Conservation (phyloP, 2,797 vertebrate species). For the Platalea minor region DNA sequence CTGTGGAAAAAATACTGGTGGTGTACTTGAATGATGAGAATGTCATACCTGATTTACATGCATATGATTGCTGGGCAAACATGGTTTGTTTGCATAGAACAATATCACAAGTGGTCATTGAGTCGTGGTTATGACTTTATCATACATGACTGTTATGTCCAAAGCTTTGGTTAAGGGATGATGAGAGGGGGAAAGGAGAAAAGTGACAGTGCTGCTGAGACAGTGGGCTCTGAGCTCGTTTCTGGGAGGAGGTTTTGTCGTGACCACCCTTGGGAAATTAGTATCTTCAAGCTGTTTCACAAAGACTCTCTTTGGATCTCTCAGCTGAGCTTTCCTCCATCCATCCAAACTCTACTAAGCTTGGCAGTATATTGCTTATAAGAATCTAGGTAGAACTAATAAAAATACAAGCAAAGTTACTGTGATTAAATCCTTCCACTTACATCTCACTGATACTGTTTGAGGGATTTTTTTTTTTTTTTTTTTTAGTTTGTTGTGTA, state of each 20-base stretch:
- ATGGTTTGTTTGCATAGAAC: background rate
- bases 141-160: background rate
- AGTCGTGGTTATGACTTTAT: background rate
- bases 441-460: background rate
- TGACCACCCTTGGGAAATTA: background rate
- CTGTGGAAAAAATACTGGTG: background rate
- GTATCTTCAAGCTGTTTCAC: background rate
- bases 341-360: background rate
- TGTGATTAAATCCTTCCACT: background rate
- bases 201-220: background rate
- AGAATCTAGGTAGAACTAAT: background rate
- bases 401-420: background rate
- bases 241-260: background rate
- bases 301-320: background rate
- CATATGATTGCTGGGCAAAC: fast-evolving
- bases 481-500: background rate
- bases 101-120: background rate
- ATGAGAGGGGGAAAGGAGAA: background rate
- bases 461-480: background rate
- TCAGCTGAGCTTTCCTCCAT: background rate
- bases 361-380: background rate
- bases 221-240: background rate
- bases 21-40: background rate
- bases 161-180: background rate
- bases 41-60: background rate